These are phyloP conservation scores for Coreoperca whiteheadi DNA, from an alignment of 2,113 vertebrate species.

Conservation along the genomic window DNA sequence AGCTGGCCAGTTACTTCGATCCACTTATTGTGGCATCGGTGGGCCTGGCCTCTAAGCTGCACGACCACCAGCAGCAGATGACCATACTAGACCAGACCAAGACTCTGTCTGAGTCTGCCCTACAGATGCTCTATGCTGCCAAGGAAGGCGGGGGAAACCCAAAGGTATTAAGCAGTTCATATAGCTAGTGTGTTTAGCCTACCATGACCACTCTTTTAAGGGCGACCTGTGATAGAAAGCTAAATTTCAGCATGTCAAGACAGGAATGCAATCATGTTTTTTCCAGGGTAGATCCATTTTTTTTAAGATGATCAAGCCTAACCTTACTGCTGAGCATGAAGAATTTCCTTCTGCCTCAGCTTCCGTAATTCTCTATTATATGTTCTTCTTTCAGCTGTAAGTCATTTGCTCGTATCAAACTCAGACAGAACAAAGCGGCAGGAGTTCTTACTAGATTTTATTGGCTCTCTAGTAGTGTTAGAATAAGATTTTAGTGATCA, in stretches of 20 bases:
- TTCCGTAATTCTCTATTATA: constrained; percentile 12
- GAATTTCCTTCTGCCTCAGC: background rate
- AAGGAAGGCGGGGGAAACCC: constrained; percentile 99
- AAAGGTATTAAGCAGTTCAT: constrained; percentile 85
- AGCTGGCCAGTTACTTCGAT: constrained; percentile 97
- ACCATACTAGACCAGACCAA: constrained; percentile 97
- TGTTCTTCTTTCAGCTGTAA: background rate
- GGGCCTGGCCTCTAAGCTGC: constrained; percentile 93
- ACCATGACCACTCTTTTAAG: background rate
- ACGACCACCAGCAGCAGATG: constrained; percentile 98
- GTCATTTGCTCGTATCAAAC: constrained; percentile 12
- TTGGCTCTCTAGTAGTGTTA: background rate
- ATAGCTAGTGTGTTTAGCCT: background rate
- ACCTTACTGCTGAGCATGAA: constrained; percentile 9
- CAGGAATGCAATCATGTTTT: background rate
- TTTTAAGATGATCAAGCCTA: constrained; percentile 3
- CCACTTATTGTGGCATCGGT: constrained; percentile 94
- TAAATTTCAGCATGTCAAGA: constrained; percentile 1
- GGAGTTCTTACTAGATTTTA: constrained; percentile 10
- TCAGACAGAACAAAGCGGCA: constrained; percentile 4
- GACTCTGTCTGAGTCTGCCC: constrained; percentile 94
- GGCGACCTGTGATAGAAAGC: background rate
- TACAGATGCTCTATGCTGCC: constrained; percentile 98
- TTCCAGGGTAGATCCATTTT: background rate
- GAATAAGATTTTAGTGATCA: constrained; percentile 25